phyloP scores from a whole-genome alignment of 1,140 invertebrate genomes.

The Sminthurides bifidus region DNA sequence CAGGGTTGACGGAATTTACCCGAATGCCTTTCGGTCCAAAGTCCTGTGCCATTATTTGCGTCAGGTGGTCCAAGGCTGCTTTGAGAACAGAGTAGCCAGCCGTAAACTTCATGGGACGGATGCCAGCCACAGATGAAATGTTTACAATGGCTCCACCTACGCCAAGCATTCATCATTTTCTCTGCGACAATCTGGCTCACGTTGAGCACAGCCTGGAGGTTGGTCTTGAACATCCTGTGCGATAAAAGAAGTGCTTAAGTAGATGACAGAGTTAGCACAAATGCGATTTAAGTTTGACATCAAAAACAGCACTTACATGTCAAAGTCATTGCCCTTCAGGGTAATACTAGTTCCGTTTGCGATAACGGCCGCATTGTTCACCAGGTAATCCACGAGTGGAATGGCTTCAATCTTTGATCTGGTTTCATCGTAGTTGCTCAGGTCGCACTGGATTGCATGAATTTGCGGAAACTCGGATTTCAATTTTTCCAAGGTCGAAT shows the following conservation, averaged over 20 bases:
- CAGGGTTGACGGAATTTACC: slow-evolving; percentile 12
- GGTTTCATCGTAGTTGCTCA: slow-evolving; percentile 63
- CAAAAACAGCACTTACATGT: slow-evolving; percentile 45
- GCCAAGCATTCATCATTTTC: slow-evolving; percentile 57
- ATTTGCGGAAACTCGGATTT: slow-evolving; percentile 8
- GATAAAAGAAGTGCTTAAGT: neutral
- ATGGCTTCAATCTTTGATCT: slow-evolving; percentile 43
- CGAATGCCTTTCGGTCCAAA: slow-evolving; percentile 10
- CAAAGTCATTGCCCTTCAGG: slow-evolving; percentile 52
- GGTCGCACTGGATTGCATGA: slow-evolving; percentile 49
- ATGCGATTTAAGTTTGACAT: neutral
- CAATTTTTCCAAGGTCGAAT: slow-evolving; percentile 9
- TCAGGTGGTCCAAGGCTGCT: slow-evolving; percentile 7
- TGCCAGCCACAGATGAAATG: slow-evolving; percentile 36
- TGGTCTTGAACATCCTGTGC: neutral
- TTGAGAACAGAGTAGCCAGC: slow-evolving; percentile 3
- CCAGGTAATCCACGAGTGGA: slow-evolving; percentile 55
- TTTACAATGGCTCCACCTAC: slow-evolving; percentile 72
- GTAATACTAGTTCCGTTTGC: slow-evolving; percentile 50
- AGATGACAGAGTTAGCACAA: neutral
- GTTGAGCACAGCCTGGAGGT: neutral
- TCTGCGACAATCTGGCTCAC: slow-evolving; percentile 42
- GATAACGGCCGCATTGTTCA: slow-evolving; percentile 68
- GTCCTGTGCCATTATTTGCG: slow-evolving; percentile 11
- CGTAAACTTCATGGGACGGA: neutral